Conservation (phyloP, 2,113 vertebrate genomes). For the Poeciliopsis retropinna region DNA sequence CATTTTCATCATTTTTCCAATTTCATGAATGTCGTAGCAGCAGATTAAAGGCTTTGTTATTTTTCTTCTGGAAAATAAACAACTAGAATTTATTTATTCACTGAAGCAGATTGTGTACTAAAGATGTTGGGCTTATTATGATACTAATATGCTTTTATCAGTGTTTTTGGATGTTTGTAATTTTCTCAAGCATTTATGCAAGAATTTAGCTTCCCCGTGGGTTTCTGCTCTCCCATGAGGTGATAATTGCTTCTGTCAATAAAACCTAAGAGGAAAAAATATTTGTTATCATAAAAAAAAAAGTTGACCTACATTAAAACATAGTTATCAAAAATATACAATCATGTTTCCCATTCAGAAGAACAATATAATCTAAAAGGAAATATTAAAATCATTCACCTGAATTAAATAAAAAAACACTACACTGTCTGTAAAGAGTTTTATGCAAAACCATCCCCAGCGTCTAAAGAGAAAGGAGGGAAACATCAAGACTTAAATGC, state of each 20-base stretch:
- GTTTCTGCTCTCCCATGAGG: not conserved
- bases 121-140: not conserved
- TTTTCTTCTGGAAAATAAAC: not conserved
- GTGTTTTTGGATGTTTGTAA: not conserved
- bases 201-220: not conserved
- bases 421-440: not conserved
- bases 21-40: not conserved
- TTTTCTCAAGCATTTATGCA: not conserved
- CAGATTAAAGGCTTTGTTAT: not conserved
- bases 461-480: too few relatives aligned
- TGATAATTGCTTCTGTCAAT: not conserved
- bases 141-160: not conserved
- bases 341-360: not conserved
- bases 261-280: not conserved
- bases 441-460: too few relatives aligned
- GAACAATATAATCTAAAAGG: not conserved
- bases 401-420: not conserved
- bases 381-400: not conserved
- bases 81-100: not conserved
- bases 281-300: not conserved
- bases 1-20: not conserved
- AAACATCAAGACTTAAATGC: too few relatives aligned
- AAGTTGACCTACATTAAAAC: not conserved
- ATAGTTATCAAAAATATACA: not conserved
- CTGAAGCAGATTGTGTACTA: not conserved